Evolutionary conservation across 37 sponge, comb jelly and placozoan genomes (phyloP), one percentile per base, ranked within the genome.

Genomic region (Haliclona indistincta): DNA sequence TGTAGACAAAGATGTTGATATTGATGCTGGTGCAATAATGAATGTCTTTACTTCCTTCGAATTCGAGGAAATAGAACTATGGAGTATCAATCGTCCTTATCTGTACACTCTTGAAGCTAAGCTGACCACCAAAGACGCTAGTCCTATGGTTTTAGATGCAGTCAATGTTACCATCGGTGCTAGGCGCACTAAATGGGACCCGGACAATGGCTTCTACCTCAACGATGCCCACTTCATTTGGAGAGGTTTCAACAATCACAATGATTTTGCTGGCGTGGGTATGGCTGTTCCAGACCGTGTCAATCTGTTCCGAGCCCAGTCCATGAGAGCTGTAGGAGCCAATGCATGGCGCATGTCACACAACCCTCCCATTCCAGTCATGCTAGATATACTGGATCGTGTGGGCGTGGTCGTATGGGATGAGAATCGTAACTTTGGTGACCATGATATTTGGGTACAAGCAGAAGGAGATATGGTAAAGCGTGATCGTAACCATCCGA

Each of bases 311-410:
- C 60, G 77, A 23, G 84, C 78, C 19, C 84, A 83, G 38, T 37
- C 72, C 47, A 68, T 83, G 70, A 58, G 77, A 67, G 76, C 77
- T 33, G 84, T 75, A 19, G 84, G 84, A 55, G 84, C 56, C 58
- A 83, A 83, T 54, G 40, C 84, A 23, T 83, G 84, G 84, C 53
- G 84, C 8, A 83, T 83, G 84, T 83, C 84, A 2, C 83, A 82
- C 68, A 82, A 82, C 45, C 83, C 83, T 7, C 83, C 83, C 20
- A 47, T 73, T 13, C 84, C 84, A 28, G 63, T 75, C 4, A 37
- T 83, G 71, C 71, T 83, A 43, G 77, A 75, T 43, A 61, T 83
- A n/a, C 7, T 83, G 33, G 84, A 83, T 49, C 41, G 49, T 39
- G 39, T 83, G 1, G 84, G 76, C 19, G 62, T 83, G 3, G 37